phyloP scores from a whole-genome alignment of 1,140 invertebrate genomes.

The Drosophila pruinosa region DNA sequence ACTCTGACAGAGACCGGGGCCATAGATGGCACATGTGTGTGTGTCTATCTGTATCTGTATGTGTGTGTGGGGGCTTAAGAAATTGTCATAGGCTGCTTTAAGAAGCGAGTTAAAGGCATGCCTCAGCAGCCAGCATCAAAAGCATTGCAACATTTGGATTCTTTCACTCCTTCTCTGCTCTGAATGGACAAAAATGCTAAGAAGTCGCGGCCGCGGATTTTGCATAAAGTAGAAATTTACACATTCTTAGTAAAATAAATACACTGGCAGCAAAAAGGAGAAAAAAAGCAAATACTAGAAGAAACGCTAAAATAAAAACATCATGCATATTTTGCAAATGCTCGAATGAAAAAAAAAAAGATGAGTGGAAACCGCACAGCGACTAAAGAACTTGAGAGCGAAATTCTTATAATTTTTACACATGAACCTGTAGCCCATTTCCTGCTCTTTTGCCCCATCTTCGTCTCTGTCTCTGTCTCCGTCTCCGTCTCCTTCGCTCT shows the following conservation, averaged over 20 bases:
- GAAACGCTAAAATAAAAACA: slow-evolving; percentile 14
- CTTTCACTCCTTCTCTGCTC: neutral
- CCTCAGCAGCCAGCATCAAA: slow-evolving; percentile 19
- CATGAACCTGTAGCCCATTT: slow-evolving; percentile 26
- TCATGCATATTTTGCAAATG: slow-evolving; percentile 46
- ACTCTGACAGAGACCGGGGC: neutral
- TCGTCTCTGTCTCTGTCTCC: too few relatives aligned
- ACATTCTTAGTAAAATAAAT: slow-evolving; percentile 78
- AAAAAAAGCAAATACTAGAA: slow-evolving; percentile 8
- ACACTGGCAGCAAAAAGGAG: slow-evolving; percentile 40
- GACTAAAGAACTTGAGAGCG: slow-evolving; percentile 73
- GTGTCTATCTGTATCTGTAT: neutral
- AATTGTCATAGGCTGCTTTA: slow-evolving; percentile 27
- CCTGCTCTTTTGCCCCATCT: neutral
- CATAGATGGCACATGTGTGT: neutral
- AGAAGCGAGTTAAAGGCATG: slow-evolving; percentile 2
- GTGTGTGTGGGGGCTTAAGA: neutral
- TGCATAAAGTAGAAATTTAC: slow-evolving; percentile 80
- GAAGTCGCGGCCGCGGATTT: slow-evolving; percentile 69
- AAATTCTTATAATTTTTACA: slow-evolving; percentile 79
- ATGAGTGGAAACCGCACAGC: slow-evolving; percentile 25
- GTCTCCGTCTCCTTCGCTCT: neutral
- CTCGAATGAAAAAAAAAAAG: slow-evolving; percentile 23
- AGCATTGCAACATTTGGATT: slow-evolving; percentile 13
- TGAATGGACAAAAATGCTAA: slow-evolving; percentile 61